phyloP scores from a whole-genome alignment of 2,888 invertebrate genomes.

The Ctenicera cuprea region DNA sequence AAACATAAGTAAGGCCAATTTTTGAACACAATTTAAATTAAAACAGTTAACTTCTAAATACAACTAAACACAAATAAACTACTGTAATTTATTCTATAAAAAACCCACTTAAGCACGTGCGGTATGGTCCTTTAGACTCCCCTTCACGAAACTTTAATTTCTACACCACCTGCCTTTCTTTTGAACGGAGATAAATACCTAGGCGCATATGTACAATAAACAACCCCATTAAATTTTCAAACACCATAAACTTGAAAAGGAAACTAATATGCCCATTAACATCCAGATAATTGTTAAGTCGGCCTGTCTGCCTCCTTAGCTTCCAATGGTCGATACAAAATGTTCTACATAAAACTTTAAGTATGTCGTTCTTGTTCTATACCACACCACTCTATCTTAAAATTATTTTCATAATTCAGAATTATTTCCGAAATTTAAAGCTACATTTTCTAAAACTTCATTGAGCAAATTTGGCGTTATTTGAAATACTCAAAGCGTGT shows the following conservation, averaged over 20 bases:
- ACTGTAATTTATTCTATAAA: slow-evolving; percentile 1
- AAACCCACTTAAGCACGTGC: slow-evolving; percentile 39
- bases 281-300: slow-evolving; percentile 28
- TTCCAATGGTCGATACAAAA: background rate
- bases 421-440: no score
- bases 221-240: slow-evolving; percentile 54
- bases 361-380: no score
- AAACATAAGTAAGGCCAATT: no score
- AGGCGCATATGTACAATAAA: slow-evolving; percentile 51
- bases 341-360: no score
- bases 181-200: slow-evolving; percentile 55
- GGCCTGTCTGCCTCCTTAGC: background rate
- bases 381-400: no score
- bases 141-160: slow-evolving; percentile 55
- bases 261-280: slow-evolving; percentile 40
- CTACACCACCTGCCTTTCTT: slow-evolving; percentile 58
- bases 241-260: slow-evolving; percentile 48
- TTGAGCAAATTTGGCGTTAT: no score
- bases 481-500: no score
- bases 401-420: no score
- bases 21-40: no score
- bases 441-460: no score
- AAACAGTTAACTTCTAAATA: no score
- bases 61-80: no score
- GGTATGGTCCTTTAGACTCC: slow-evolving; percentile 41